Evolutionary conservation across 2,797 vertebrate genomes (phyloP).

Genomic region (Nothura maculosa): DNA sequence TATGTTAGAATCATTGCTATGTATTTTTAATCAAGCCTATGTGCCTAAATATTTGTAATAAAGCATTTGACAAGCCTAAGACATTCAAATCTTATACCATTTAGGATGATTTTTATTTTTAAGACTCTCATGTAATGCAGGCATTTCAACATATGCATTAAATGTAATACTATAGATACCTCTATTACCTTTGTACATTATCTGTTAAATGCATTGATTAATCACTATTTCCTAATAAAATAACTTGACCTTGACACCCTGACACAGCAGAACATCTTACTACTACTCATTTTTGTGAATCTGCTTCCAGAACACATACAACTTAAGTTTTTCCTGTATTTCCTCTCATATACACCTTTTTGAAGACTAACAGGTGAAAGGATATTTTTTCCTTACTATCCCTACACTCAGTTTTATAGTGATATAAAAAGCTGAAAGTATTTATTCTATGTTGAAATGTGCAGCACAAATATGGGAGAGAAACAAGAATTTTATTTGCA

Average conservation of each 20-base stretch:
- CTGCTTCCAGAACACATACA: neutral
- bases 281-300: neutral
- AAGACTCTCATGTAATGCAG: neutral
- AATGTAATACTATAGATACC: neutral
- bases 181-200: neutral
- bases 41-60: neutral
- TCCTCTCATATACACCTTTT: neutral
- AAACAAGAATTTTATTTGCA: neutral
- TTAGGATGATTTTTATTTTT: neutral
- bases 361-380: neutral
- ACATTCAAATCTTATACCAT: neutral
- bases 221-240: neutral
- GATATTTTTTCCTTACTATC: neutral
- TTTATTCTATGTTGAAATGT: neutral
- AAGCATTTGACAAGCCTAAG: neutral
- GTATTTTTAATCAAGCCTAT: neutral
- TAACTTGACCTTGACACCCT: neutral
- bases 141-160: neutral
- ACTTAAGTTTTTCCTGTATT: neutral
- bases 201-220: neutral
- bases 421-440: neutral
- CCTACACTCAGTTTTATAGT: neutral
- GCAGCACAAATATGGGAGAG: neutral
- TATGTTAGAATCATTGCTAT: neutral
- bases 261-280: neutral